Evolutionary conservation across 2,888 invertebrate species (phyloP), one percentile per base, ranked within the genome.

Genomic region (Agrotis clavis): DNA sequence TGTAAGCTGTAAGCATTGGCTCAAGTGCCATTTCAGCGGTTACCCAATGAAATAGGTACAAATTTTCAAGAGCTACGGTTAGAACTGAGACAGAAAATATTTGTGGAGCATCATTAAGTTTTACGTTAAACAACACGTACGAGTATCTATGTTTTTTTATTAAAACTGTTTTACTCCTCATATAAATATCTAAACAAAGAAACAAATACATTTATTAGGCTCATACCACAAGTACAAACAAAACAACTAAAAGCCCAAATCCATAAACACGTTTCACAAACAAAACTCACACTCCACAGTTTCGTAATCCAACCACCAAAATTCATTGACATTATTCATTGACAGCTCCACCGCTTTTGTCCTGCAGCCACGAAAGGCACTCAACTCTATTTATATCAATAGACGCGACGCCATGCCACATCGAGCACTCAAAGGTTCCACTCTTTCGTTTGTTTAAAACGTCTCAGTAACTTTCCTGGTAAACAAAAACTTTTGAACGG

Each of bases 401-500:
- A 73, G 66, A 77, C 4, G 19, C 41, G 47, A 59, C 48, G 30
- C 54, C 63, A 69, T 68, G 60, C 60, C 51, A 35, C 51, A 35
- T 66, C 51, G 19, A 67, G 72, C 75, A 71, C 79, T 79, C 75
- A 77, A 77, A 70, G 69, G 71, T 71, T 67, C 61, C 67, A 62
- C 70, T 72, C 72, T 81, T 81, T 60, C 71, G 64, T 71, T 78
- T 67, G 76, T 83, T 79, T 81, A 82, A 85, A 83, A 77, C 81
- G 77, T 76, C 65, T 67, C 67, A 19, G 68, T 74, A 83, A 85
- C 81, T 83, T 84, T 53, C 48, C 73, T 71, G 82, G 90, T 90
- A 91, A 91, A 90, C 91, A 91, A 89, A 91, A 91, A 89, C 76
- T 90, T 41, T 88, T 69, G 67, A 67, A 74, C 82, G 77, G 85